Conservation (phyloP, 2,113 vertebrate species). For the Oceanites oceanicus region DNA sequence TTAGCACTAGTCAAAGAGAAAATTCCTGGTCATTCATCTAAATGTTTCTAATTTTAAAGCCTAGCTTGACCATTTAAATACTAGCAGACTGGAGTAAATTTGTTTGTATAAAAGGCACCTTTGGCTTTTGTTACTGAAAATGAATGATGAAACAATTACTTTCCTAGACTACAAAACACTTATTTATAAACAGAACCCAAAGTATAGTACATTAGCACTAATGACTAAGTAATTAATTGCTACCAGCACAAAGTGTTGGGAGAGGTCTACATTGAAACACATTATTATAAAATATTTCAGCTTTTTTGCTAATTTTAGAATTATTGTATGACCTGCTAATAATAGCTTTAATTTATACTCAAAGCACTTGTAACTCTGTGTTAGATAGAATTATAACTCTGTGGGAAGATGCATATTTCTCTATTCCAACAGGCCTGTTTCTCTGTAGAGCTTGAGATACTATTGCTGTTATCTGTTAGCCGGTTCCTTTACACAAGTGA, state of each 20-base stretch:
- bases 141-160: slow-evolving; percentile 23
- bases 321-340: neutral
- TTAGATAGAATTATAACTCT: neutral
- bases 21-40: neutral
- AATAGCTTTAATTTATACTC: neutral
- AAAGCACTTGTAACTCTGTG: neutral
- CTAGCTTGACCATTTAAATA: neutral
- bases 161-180: neutral
- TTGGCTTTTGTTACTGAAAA: neutral
- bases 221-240: neutral
- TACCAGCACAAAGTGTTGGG: neutral
- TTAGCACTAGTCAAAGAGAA: neutral
- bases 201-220: neutral
- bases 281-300: neutral
- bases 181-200: neutral
- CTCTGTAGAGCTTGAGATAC: neutral
- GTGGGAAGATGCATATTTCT: neutral
- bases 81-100: neutral
- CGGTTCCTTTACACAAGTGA: neutral
- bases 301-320: neutral
- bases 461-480: neutral
- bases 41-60: slow-evolving; percentile 4
- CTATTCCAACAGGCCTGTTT: neutral
- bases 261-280: neutral
- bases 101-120: neutral